Base-by-base conservation (phyloP, 2,888 invertebrate genomes). In the Aphidoletes aphidimyza region DNA sequence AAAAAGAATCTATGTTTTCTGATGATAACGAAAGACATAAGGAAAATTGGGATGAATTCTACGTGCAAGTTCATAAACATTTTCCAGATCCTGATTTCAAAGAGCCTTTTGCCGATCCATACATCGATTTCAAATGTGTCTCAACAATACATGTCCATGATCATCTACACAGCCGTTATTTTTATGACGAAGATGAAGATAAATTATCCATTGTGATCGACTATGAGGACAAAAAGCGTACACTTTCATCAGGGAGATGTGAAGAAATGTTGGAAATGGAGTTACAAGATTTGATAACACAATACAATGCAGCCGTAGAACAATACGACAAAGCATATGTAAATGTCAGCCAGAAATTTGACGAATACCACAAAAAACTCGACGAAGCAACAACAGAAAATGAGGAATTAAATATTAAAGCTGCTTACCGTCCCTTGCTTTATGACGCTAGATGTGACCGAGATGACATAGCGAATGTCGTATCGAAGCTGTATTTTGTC, bases 51-150 rank as follows among this genome's bases (percentile, higher is more conserved):
- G 54, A 54, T 54, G 54, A 54, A 54, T 54, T 54, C 26, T 54
- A 54, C 54, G 54, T 54, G 26, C 22, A 54, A 54, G 54, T 54
- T 54, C 54, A 54, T 26, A 54, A 54, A 22, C 54, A 54, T 19
- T 54, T 54, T 54, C 54, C 54, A 2, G 26, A 54, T 54, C 54
- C 54, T 2, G 54, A 54, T 26, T 54, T 26, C 26, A 11, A 54
- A 54, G 54, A 54, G 6, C 54, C 54, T 1, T 54, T 54, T 26
- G 26, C 22, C 22, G 26, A 54, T 54, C 54, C 54, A 11, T 54
- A 8, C 26, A 26, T 2, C 5, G 6, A 54, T 26, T 54, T 54
- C 54, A 11, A 22, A 26, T 6, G 6, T 22, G 11, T 54, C 19
- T 3, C 19, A 6, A 54, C 54, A 2, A 26, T 22, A 54, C 54